Evolutionary conservation across 2,888 invertebrate species (phyloP), one percentile per base, ranked within the genome.

Genomic region (Cryptocheilus praepositus): DNA sequence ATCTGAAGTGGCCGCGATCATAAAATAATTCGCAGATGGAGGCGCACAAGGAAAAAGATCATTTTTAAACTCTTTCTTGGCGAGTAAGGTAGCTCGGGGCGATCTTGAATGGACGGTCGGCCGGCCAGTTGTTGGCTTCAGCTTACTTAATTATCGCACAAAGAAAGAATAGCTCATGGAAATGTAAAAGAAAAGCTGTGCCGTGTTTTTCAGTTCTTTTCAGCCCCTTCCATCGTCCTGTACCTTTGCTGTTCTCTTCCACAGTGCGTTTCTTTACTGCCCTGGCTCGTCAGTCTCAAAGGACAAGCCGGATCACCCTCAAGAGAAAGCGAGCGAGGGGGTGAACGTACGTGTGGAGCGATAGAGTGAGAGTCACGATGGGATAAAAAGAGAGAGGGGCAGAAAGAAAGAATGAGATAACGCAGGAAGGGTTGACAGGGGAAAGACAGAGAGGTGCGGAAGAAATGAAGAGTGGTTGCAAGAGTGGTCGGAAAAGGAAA

Each of bases 91-190:
- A 66, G 70, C 70, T 69, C 21, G 46, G 18, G 70, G 71, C 69
- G 74, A 72, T 69, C 73, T 64, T 70, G 74, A 77, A 75, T 67
- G 75, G 77, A 77, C 75, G 69, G 60, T 61, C 63, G 68, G 75
- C 64, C 63, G 68, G 75, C 77, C 70, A 73, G 75, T 70, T 68
- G 77, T 77, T 77, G 73, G 77, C 71, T 77, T 73, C 69, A 70
- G 74, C 75, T 81, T 76, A 81, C 77, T 80, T 79, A 81, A 81
- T 81, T 81, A 81, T 77, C 70, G 74, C 77, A 78, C 75, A 79
- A 81, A 76, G 80, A 79, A 79, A 80, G 77, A 76, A 80, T 73
- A 79, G 70, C 66, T 61, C 65, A 79, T 69, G 75, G 76, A 79
- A 80, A 81, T 80, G 80, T 79, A 78, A 81, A 81, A 79, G 80